These are phyloP conservation scores for Pemphigus obesinymphae DNA, from an alignment of 1,140 invertebrate genomes.

Conservation along the genomic window DNA sequence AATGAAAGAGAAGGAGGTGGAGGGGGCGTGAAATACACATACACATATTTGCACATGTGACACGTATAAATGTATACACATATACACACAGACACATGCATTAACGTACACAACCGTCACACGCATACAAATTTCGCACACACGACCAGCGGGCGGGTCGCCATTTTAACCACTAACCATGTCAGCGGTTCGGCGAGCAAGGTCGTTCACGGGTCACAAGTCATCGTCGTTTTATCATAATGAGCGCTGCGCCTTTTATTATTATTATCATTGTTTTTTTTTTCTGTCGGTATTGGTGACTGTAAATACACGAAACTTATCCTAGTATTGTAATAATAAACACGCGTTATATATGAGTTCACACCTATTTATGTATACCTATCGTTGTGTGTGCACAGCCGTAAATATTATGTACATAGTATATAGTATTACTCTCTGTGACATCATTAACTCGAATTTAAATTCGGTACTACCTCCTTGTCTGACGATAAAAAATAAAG, in stretches of 20 bases:
- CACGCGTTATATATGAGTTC: background rate
- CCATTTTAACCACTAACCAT: background rate
- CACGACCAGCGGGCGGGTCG: background rate
- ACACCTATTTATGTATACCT: background rate
- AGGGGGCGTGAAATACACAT: background rate
- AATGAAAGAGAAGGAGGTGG: too few relatives aligned
- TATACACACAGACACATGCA: background rate
- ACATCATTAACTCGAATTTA: background rate
- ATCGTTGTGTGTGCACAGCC: background rate
- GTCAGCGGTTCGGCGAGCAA: background rate
- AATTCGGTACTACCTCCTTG: background rate
- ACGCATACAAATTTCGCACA: too few relatives aligned
- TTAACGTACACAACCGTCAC: too few relatives aligned
- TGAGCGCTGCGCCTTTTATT: slow-evolving; percentile 37
- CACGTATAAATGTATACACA: background rate
- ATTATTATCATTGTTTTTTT: slow-evolving; percentile 9
- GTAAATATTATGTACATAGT: background rate
- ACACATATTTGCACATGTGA: too few relatives aligned
- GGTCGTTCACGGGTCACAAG: slow-evolving; percentile 36
- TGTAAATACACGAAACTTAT: background rate
- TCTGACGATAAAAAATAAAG: background rate
- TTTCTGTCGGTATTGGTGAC: background rate
- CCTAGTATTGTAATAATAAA: background rate
- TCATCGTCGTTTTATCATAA: slow-evolving; percentile 21
- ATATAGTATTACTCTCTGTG: background rate